Evolutionary conservation across 1,140 invertebrate genomes (phyloP).

Genomic region (Polypedilum vanderplanki): DNA sequence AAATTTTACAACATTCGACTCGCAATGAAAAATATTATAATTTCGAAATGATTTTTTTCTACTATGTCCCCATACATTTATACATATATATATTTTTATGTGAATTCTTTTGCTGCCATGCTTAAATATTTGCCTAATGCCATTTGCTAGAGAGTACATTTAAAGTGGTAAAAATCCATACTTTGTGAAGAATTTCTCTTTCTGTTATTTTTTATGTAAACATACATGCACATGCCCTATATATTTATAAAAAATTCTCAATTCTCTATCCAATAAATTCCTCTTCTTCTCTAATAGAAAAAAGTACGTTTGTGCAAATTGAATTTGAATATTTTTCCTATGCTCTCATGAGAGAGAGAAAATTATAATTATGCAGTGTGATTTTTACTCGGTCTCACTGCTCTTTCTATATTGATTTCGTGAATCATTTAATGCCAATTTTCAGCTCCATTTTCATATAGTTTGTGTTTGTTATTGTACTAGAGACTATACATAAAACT

Average conservation of each 20-base stretch:
- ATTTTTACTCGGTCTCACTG: not conserved
- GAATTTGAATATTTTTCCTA: not conserved
- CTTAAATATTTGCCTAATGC: not conserved
- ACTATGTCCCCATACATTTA: not conserved
- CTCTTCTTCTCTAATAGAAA: not conserved
- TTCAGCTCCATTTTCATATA: not conserved
- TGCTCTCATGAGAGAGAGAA: not conserved
- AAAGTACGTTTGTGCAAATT: not conserved
- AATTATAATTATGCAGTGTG: not conserved
- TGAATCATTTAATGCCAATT: slow-evolving; percentile 19
- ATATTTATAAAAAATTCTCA: not conserved
- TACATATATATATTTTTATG: slow-evolving; percentile 1
- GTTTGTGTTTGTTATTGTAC: not conserved
- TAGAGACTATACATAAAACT: not conserved
- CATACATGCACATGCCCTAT: slow-evolving; percentile 16
- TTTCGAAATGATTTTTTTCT: not conserved
- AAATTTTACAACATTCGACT: too few species aligned
- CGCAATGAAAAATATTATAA: too few species aligned
- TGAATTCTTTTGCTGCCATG: not conserved
- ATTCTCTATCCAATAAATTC: not conserved
- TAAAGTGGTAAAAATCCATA: slow-evolving; percentile 13
- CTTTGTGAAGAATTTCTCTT: slow-evolving; percentile 12
- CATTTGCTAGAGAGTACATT: not conserved
- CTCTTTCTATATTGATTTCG: slow-evolving; percentile 4
- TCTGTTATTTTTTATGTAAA: slow-evolving; percentile 13